phyloP scores from a whole-genome alignment of 2,113 vertebrate genomes.

The Melanerpes aurifrons region DNA sequence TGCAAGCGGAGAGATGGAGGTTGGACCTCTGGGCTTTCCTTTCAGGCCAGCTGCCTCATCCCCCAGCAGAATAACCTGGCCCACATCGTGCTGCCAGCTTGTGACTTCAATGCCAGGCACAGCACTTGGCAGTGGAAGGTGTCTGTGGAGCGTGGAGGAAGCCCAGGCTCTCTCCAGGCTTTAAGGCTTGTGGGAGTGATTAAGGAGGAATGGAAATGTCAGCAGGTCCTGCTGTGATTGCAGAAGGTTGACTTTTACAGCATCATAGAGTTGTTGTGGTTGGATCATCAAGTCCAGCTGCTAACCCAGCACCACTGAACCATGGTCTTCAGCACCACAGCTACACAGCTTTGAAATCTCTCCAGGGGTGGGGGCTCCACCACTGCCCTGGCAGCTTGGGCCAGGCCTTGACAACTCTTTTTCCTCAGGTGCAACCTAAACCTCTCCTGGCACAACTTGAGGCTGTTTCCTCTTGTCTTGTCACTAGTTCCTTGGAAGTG shows the following conservation, averaged over 20 bases:
- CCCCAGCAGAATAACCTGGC: background rate
- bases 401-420: background rate
- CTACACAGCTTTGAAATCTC: background rate
- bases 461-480: background rate
- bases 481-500: background rate
- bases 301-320: background rate
- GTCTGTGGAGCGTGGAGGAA: background rate
- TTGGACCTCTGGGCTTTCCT: background rate
- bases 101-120: background rate
- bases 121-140: background rate
- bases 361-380: background rate
- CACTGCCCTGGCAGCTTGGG: background rate
- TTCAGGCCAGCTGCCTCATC: fast-evolving
- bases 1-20: fast-evolving
- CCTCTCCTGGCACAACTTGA: background rate
- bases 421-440: background rate
- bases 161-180: background rate
- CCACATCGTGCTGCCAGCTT: background rate
- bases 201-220: background rate
- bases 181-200: fast-evolving
- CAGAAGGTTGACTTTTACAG: background rate
- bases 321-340: background rate
- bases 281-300: background rate
- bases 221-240: background rate
- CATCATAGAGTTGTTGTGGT: background rate